These are phyloP conservation scores for Triplophysa bombifrons DNA, from an alignment of 2,797 vertebrate species.

Conservation along the genomic window DNA sequence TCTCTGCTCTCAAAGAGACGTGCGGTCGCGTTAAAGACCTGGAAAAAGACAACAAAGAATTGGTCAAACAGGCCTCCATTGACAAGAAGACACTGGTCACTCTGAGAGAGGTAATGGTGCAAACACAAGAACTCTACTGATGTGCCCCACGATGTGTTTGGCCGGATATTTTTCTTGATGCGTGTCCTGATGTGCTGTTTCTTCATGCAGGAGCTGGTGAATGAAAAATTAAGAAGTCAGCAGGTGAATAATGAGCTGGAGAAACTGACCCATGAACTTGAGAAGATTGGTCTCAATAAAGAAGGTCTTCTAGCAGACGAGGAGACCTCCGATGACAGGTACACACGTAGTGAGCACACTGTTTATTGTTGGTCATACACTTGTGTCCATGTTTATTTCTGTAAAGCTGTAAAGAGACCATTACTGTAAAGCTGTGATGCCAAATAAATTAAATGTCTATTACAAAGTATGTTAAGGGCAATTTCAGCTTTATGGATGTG, in stretches of 20 bases:
- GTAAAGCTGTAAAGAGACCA: too few species aligned
- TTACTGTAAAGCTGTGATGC: too few species aligned
- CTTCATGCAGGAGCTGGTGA: conserved; percentile 88
- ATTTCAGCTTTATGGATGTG: too few species aligned
- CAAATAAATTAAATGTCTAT: too few species aligned
- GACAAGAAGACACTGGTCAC: conserved; percentile 94
- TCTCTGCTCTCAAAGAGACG: conserved; percentile 88
- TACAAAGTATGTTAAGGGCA: too few species aligned
- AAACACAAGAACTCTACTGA: neutral
- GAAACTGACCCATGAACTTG: conserved; percentile 94
- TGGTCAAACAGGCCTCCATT: conserved; percentile 90
- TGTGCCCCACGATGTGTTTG: neutral
- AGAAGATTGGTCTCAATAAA: conserved; percentile 97
- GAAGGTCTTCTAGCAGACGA: conserved; percentile 92
- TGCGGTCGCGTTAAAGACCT: conserved; percentile 89
- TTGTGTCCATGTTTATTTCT: too few species aligned
- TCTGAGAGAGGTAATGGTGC: conserved; percentile 86
- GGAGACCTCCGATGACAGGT: conserved; percentile 92
- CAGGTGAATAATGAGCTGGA: conserved; percentile 98
- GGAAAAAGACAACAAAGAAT: conserved; percentile 94
- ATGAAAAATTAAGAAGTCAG: conserved; percentile 92
- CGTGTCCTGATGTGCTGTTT: neutral
- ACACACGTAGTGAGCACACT: too few species aligned
- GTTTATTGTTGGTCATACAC: too few species aligned
- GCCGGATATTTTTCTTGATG: neutral